A percentile compares a stretch with the other conserved stretches of the same genome.
Evolutionary conservation across 2,888 invertebrate species (phyloP).

Genomic region (Mesoligia furuncula): DNA sequence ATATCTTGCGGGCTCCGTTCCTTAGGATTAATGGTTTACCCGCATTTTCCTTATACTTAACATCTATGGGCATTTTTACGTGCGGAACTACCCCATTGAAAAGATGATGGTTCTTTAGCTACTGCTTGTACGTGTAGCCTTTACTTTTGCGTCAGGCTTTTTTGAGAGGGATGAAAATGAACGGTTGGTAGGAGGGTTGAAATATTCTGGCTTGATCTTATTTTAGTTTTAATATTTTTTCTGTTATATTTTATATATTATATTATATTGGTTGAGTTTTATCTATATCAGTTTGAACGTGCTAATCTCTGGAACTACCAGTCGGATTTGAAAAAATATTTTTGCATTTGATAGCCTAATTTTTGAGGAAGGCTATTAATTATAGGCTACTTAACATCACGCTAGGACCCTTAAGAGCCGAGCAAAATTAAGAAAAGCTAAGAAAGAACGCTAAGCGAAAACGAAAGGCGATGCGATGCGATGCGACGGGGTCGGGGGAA

Average conservation of each 20-base stretch:
- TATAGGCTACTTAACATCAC: not conserved
- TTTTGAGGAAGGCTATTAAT: not conserved
- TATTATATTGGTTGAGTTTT: not conserved
- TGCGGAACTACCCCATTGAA: slow-evolving; percentile 50
- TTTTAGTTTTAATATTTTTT: not conserved
- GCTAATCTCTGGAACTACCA: no score
- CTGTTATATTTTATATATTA: no score
- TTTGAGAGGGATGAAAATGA: slow-evolving; percentile 3
- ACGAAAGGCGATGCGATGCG: not conserved
- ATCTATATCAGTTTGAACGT: not conserved
- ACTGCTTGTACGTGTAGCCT: slow-evolving; percentile 15
- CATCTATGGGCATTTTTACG: slow-evolving; percentile 50
- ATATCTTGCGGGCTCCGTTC: slow-evolving; percentile 28
- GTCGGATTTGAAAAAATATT: no score
- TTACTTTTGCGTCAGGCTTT: slow-evolving; percentile 26
- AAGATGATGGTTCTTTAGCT: slow-evolving; percentile 43
- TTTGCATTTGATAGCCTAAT: not conserved
- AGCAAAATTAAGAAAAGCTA: no score
- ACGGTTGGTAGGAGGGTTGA: not conserved
- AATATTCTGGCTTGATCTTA: not conserved
- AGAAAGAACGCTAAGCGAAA: not conserved
- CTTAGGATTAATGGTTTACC: slow-evolving; percentile 42
- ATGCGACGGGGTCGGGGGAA: not conserved
- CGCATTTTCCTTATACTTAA: slow-evolving; percentile 57
- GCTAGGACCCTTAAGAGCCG: not conserved